Conservation (phyloP, 2,113 vertebrate genomes). For the Albula glossodonta region DNA sequence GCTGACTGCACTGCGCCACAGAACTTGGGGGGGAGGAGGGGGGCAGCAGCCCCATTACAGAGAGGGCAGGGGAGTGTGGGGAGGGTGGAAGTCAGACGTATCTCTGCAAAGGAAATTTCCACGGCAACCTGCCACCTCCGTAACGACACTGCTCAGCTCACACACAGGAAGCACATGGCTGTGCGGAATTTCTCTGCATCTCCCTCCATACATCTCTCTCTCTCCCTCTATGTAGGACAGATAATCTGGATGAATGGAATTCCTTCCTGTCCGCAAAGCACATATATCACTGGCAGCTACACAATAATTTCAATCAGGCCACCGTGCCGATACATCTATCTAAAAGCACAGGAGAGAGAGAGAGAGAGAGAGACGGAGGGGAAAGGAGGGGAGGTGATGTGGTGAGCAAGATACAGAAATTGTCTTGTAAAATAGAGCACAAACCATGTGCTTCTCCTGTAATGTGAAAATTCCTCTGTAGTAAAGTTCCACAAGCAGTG, state of each 20-base stretch:
- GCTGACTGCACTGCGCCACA: conserved; percentile 74
- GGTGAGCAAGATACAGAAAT: not conserved
- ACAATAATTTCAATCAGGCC: not conserved
- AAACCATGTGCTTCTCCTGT: not conserved
- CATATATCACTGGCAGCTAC: conserved; percentile 1
- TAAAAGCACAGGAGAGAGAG: conserved; percentile 17
- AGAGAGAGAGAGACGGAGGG: conserved; percentile 19
- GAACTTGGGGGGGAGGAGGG: conserved; percentile 27
- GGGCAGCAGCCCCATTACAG: conserved; percentile 16
- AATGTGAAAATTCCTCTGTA: not conserved
- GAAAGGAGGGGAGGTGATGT: not conserved
- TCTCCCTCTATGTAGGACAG: conserved; percentile 2
- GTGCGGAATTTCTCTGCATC: conserved; percentile 50
- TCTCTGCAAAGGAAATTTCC: conserved; percentile 34
- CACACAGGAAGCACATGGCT: conserved; percentile 42
- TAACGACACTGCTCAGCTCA: conserved; percentile 32
- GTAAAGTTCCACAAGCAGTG: not conserved
- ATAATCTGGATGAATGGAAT: not conserved
- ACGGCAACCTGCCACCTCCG: conserved; percentile 29
- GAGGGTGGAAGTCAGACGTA: conserved; percentile 37
- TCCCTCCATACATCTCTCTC: not conserved
- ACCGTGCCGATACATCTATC: not conserved
- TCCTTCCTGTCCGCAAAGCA: conserved; percentile 15
- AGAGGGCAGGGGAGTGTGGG: conserved; percentile 34
- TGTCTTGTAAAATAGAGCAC: not conserved